Base-by-base conservation (phyloP, 2,113 vertebrate species). In the Gallinago jamesoni region DNA sequence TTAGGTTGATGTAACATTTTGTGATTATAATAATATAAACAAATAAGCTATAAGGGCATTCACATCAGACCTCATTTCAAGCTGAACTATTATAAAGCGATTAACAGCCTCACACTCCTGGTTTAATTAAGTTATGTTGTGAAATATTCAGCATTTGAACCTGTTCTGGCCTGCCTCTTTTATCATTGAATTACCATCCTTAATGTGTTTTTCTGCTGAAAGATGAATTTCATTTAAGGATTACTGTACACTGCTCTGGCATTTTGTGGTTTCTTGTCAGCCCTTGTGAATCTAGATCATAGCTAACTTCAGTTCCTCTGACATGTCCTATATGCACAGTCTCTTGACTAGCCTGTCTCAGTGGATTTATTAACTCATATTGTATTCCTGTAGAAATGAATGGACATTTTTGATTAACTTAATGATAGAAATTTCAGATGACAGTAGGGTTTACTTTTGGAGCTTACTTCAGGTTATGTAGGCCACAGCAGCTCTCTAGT, bases 81-180 rank as follows among this genome's bases (percentile, higher is more conserved):
- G 69, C 95, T 90, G 95, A 97, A 98, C 97, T 97, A 96, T 98
- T 98, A 97, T 90, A 97, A 97, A 96, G 94, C 78, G 74, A 98
- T 98, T 98, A 98, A 98, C 96, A 98, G 93, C 90, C 86, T 96
- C 96, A 90, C 89, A 93, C 82, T 96, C 94, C 89, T 85, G 72
- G 91, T 98, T 98, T 98, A 98, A 98, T 98, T 97, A 98, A 98
- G 95, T 97, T 97, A 95, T 78, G 94, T 96, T 97, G 96, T 98
- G 97, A 98, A 98, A 98, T 97, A 97, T 95, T 97, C 96, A 97
- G 97, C 95, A 96, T 98, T 96, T 96, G 96, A 98, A 98, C 98
- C 97, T 98, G 98, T 97, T 97, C 91, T 19, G 84, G 96, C 98
- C 97, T 98, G 98, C 94, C 94, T 97, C 72, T 63, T 94, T 97